Evolutionary conservation across 2,888 invertebrate genomes (phyloP).

Genomic region (Fissipunctia ypsillon): DNA sequence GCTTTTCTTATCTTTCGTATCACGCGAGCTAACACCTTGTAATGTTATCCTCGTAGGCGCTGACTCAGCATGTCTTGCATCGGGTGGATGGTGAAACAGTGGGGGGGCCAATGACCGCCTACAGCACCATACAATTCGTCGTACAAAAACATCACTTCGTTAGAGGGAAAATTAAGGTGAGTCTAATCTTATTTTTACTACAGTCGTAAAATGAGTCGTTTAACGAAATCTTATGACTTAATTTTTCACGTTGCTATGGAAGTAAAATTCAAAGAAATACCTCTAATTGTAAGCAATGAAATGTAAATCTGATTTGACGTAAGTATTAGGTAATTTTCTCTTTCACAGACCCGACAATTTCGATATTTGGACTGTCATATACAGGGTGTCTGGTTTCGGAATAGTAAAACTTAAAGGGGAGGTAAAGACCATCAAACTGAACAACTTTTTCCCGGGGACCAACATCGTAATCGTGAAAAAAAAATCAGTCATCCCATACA

Average conservation of each 20-base stretch:
- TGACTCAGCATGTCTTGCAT: slow-evolving; percentile 84
- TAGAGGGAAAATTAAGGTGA: slow-evolving; percentile 84
- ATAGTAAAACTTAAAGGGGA: no score
- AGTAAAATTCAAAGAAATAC: background rate
- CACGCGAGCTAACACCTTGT: slow-evolving; percentile 63
- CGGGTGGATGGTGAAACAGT: slow-evolving; percentile 83
- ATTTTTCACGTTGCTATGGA: slow-evolving; percentile 25
- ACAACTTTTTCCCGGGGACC: no score
- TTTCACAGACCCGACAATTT: background rate
- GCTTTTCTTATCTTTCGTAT: slow-evolving; percentile 55
- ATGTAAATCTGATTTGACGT: slow-evolving; percentile 21
- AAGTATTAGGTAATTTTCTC: slow-evolving; percentile 7
- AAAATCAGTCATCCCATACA: no score
- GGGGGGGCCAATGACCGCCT: slow-evolving; percentile 84
- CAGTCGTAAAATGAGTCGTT: slow-evolving; percentile 33
- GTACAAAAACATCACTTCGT: slow-evolving; percentile 86
- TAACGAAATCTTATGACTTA: slow-evolving; percentile 37
- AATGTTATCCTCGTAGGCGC: slow-evolving; percentile 76
- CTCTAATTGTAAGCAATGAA: slow-evolving; percentile 10
- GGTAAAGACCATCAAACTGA: no score
- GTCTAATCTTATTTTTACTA: slow-evolving; percentile 31
- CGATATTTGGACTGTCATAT: background rate
- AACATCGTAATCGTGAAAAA: no score
- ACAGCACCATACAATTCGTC: slow-evolving; percentile 85
- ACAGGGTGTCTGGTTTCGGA: no score